Conservation (phyloP, 64 coral and sea anemone species). For the Porites lutea region DNA sequence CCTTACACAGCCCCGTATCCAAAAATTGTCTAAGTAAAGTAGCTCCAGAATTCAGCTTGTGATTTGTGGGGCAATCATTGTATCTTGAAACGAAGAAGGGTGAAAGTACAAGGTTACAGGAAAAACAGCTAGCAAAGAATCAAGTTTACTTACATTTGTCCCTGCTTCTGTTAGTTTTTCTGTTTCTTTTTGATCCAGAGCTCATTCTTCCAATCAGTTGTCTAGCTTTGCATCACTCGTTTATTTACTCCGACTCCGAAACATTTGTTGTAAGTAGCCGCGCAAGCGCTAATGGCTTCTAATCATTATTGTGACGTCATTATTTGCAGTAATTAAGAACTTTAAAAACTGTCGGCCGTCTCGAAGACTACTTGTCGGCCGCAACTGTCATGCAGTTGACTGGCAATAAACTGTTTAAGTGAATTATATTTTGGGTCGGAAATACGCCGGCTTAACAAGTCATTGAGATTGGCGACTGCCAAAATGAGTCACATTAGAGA, state of each 20-base stretch:
- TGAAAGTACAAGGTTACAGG: too few relatives aligned
- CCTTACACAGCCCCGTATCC: too few relatives aligned
- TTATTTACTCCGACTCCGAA: neutral
- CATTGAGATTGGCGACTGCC: too few relatives aligned
- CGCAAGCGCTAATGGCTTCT: slow-evolving; percentile 1
- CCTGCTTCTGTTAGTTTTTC: neutral
- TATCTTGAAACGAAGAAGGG: too few relatives aligned
- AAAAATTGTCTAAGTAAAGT: too few relatives aligned
- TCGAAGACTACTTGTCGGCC: neutral
- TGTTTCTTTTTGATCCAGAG: slow-evolving; percentile 30
- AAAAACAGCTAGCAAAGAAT: neutral
- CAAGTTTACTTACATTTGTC: slow-evolving; percentile 22
- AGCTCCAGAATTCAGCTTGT: too few relatives aligned
- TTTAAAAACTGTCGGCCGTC: neutral
- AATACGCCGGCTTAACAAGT: too few relatives aligned
- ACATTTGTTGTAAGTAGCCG: neutral
- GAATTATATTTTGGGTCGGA: neutral
- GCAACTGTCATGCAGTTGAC: neutral
- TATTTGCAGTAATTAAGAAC: neutral
- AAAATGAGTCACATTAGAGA: too few relatives aligned
- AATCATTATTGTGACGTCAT: neutral
- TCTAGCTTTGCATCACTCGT: neutral
- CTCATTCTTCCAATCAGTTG: neutral
- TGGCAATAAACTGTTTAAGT: neutral
- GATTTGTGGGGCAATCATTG: too few relatives aligned